phyloP scores from a whole-genome alignment of 2,797 vertebrate genomes.

The Oreortyx pictus region DNA sequence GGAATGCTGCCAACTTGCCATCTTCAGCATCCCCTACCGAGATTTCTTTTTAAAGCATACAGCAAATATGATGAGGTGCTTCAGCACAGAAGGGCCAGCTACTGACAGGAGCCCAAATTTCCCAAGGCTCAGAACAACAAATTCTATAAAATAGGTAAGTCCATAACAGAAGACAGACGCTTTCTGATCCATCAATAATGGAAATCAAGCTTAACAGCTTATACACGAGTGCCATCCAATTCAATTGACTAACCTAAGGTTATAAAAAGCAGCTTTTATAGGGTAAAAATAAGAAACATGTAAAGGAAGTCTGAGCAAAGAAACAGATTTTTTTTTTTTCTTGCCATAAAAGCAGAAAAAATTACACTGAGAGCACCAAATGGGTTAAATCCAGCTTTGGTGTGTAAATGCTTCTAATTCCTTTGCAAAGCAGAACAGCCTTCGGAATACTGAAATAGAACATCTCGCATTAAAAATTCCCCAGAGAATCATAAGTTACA shows the following conservation, averaged over 20 bases:
- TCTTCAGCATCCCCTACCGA: neutral
- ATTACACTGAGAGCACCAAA: neutral
- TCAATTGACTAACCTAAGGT: neutral
- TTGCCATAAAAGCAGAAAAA: neutral
- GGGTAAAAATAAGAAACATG: neutral
- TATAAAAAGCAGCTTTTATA: conserved; percentile 35
- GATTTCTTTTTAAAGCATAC: neutral
- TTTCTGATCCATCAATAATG: conserved; percentile 35
- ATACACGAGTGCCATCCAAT: neutral
- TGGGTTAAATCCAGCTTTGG: conserved; percentile 62
- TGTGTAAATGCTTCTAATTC: conserved; percentile 28
- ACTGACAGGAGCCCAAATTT: neutral
- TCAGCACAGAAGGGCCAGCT: neutral
- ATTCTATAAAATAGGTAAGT: neutral
- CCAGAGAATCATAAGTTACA: conserved; percentile 33
- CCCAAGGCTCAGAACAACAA: neutral
- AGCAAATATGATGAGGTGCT: neutral
- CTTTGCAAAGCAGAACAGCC: conserved; percentile 42
- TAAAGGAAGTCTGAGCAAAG: neutral
- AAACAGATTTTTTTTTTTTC: neutral
- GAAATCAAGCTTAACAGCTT: conserved; percentile 28
- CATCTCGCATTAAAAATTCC: conserved; percentile 29
- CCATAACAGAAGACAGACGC: neutral
- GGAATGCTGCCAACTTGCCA: neutral
- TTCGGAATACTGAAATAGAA: conserved; percentile 40